phyloP scores from a whole-genome alignment of 2,113 vertebrate genomes.

The Odocoileus hemionus region DNA sequence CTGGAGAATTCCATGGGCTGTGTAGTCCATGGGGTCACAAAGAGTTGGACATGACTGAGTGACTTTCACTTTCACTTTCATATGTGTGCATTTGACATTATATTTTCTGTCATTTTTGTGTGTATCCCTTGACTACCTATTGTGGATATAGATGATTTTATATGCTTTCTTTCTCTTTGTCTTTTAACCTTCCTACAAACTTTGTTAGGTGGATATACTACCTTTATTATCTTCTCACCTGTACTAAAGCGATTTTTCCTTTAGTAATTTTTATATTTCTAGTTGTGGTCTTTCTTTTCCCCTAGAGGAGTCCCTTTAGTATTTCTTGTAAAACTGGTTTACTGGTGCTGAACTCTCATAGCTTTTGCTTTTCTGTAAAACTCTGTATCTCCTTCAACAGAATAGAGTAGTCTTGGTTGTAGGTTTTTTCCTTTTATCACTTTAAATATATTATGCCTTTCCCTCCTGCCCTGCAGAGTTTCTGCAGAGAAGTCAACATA shows the following conservation, averaged over 20 bases:
- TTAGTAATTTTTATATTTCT: not conserved
- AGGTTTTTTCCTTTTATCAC: not conserved
- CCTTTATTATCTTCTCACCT: not conserved
- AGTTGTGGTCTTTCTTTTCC: not conserved
- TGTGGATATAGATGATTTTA: not conserved
- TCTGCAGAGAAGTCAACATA: not conserved
- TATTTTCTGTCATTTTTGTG: not conserved
- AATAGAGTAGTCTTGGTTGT: not conserved
- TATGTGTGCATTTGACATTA: not conserved
- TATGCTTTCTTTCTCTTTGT: no score
- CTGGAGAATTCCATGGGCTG: no score
- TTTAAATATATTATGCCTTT: not conserved
- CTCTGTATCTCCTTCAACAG: not conserved
- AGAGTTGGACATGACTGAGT: no score
- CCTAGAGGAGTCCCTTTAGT: not conserved
- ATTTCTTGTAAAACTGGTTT: not conserved
- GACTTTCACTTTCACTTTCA: not conserved
- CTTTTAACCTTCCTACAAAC: no score
- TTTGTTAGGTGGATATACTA: not conserved
- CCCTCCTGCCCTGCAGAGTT: not conserved
- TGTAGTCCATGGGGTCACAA: no score
- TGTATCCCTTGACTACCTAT: not conserved
- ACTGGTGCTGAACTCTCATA: not conserved
- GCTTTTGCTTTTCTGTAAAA: not conserved
- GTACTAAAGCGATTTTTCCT: not conserved